Evolutionary conservation across 2,888 invertebrate species (phyloP).

Genomic region (Loripinus fragilis): DNA sequence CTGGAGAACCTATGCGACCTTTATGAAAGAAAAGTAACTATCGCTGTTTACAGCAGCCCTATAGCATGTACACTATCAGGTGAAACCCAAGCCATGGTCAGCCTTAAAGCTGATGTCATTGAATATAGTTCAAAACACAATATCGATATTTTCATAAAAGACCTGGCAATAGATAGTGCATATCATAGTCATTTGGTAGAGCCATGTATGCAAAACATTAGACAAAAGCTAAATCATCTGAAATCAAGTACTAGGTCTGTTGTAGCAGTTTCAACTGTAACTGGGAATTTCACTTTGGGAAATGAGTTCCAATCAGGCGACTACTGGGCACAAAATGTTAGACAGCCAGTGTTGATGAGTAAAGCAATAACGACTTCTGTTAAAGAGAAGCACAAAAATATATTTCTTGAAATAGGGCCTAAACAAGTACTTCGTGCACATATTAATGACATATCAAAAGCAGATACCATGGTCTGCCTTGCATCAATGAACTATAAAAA

Average conservation of each 20-base stretch:
- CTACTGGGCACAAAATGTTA: constrained; percentile 70
- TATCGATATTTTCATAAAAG: neutral
- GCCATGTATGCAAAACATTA: neutral
- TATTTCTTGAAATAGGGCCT: constrained; percentile 50
- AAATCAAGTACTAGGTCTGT: neutral
- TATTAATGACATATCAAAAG: constrained; percentile 22
- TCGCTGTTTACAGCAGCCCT: constrained; percentile 46
- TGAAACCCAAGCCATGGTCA: neutral
- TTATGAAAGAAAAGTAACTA: constrained; percentile 22
- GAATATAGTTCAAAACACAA: neutral
- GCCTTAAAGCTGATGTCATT: neutral
- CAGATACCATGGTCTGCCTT: neutral
- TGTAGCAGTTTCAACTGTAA: constrained; percentile 63
- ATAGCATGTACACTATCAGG: constrained; percentile 29
- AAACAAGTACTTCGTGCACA: constrained; percentile 34
- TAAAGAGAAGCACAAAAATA: neutral
- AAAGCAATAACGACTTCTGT: constrained; percentile 46
- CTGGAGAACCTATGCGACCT: constrained; percentile 34
- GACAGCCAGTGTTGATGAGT: constrained; percentile 62
- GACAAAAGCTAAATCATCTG: neutral
- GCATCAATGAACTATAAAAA: constrained; percentile 7
- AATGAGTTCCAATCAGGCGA: constrained; percentile 41
- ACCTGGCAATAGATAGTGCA: constrained; percentile 21
- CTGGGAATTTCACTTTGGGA: constrained; percentile 34
- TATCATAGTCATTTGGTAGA: constrained; percentile 28